Base-by-base conservation (phyloP, 2,888 invertebrate species). In the Abrostola triplasia region DNA sequence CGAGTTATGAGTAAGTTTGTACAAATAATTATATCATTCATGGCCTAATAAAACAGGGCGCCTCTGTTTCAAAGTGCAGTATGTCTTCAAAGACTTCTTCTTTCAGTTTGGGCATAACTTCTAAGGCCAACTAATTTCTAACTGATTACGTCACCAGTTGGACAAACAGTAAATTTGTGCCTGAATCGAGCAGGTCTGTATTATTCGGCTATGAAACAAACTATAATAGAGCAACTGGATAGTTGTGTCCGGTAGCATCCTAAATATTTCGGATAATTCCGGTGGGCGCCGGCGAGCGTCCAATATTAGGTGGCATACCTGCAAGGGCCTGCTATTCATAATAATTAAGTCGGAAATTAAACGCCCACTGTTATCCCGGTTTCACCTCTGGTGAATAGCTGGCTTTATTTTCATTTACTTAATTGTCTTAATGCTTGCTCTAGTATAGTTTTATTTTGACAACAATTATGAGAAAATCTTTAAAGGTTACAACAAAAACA, bases 291-390 rank as follows among this genome's bases (percentile, higher is more conserved):
- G 5, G 11, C 49, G 11, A 36, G 49, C 24, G 8, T 11, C 58
- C 49, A 11, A 59, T 62, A 73, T 73, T 49, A 51, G 35, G 37
- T 7, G 51, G 11, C 56, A 64, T 71, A 64, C 64, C 61, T 48
- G 10, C 5, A 9, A 35, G 0, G 7, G 13, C 38, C n/a, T 48
- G 57, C 69, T 54, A 69, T 64, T 58, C 72, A 73, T 64, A 51
- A 59, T 69, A 54, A 64, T 61, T 51, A 62, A 38, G 24, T 55
- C 35, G 36, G 48, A 62, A 51, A 62, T 69, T 57, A 54, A n/a
- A 35, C 51, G 40, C 24, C 42, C 57, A 60, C 48, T 59, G 55
- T 36, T 50, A 40, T 38, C 5, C 40, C 12, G 6, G n/a, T 24
- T 2, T 4, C 4, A 6, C 40, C 11, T 49, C 12, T 11, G 36